A percentile compares a stretch with the other conserved stretches of the same genome.
phyloP scores from a whole-genome alignment of 2,888 invertebrate genomes.

The Eulithis testata region DNA sequence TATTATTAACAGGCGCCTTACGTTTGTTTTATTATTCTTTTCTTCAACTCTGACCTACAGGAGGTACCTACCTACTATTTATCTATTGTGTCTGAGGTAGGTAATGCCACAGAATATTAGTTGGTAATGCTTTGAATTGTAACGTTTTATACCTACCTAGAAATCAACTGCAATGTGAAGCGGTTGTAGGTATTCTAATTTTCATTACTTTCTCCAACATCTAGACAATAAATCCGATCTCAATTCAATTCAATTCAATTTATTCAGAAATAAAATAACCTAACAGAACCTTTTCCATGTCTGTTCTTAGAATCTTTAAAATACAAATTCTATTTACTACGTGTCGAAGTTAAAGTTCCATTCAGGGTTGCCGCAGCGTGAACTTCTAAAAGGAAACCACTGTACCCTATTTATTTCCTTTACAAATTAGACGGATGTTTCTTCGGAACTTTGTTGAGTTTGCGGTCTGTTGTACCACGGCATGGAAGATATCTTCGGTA shows the following conservation, averaged over 20 bases:
- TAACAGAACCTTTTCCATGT: too few relatives aligned
- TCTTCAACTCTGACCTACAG: conserved; percentile 5
- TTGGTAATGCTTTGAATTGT: too few relatives aligned
- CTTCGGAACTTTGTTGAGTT: conserved; percentile 50
- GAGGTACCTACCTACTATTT: too few relatives aligned
- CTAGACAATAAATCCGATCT: not conserved
- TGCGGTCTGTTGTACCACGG: conserved; percentile 43
- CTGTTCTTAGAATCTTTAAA: conserved; percentile 22
- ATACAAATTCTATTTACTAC: conserved; percentile 35
- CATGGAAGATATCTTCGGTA: conserved; percentile 16
- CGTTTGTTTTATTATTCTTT: conserved; percentile 31
- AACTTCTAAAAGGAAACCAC: conserved; percentile 64
- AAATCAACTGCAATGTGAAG: not conserved
- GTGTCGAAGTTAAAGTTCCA: conserved; percentile 38
- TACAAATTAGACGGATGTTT: conserved; percentile 67
- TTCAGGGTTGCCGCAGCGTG: conserved; percentile 35
- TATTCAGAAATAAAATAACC: too few relatives aligned
- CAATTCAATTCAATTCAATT: too few relatives aligned
- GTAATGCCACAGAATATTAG: too few relatives aligned
- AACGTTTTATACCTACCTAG: too few relatives aligned
- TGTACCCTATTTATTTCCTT: conserved; percentile 69
- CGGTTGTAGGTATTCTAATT: too few relatives aligned
- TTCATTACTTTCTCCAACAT: not conserved
- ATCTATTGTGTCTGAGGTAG: too few relatives aligned
- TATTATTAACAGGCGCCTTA: conserved; percentile 26